Evolutionary conservation across 2,113 vertebrate species (phyloP).

Genomic region (Psilopsiagon aymara): DNA sequence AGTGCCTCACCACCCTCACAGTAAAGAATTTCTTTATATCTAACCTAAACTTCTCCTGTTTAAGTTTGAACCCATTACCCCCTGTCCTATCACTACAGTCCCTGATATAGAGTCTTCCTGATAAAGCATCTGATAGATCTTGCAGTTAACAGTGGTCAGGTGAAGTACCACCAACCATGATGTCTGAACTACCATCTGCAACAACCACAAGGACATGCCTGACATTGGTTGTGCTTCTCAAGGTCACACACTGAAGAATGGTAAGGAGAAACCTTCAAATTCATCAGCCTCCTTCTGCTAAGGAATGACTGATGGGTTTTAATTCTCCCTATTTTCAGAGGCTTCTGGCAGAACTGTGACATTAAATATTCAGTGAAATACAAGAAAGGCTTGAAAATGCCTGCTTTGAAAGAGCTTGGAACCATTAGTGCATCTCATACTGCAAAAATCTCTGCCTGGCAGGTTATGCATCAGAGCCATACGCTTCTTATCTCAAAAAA

Average conservation of each 20-base stretch:
- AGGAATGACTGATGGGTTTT: neutral
- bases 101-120: too few relatives aligned
- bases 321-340: conserved; percentile 22
- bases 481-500: neutral
- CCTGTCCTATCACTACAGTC: too few relatives aligned
- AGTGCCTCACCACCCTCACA: too few relatives aligned
- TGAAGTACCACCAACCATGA: neutral
- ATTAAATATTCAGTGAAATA: conserved; percentile 69
- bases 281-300: neutral
- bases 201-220: neutral
- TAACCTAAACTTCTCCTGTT: too few relatives aligned
- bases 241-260: neutral
- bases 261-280: neutral
- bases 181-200: neutral
- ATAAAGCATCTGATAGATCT: neutral
- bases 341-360: conserved; percentile 42
- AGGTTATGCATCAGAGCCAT: neutral
- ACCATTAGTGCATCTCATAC: conserved; percentile 1
- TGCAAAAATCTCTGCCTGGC: neutral
- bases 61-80: too few relatives aligned
- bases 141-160: neutral
- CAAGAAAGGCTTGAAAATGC: conserved; percentile 44
- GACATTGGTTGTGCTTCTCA: neutral
- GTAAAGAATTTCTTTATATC: too few relatives aligned
- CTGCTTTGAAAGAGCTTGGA: conserved; percentile 6